Evolutionary conservation across 2,113 vertebrate species (phyloP).

Genomic region (Struthidea cinerea): DNA sequence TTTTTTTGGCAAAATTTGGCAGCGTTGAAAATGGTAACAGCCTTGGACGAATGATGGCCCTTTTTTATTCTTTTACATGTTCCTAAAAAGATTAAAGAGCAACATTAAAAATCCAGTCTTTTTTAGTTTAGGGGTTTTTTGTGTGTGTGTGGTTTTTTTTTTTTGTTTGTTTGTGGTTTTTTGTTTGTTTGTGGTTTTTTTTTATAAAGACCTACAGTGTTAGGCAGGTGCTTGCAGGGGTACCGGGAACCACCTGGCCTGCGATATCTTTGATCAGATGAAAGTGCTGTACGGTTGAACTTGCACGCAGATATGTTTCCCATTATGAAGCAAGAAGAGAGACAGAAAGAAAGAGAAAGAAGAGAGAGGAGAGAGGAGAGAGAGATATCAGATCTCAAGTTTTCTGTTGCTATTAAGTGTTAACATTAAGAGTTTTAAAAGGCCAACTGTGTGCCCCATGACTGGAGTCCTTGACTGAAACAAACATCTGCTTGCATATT

Average conservation of each 20-base stretch:
- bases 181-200: neutral
- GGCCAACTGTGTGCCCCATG: slow-evolving; percentile 71
- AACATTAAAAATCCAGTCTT: slow-evolving; percentile 65
- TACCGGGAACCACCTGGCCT: slow-evolving; percentile 12
- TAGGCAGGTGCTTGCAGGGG: slow-evolving; percentile 70
- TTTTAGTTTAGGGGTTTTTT: neutral
- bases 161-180: neutral
- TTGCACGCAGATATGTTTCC: slow-evolving; percentile 82
- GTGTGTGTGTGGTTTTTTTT: neutral
- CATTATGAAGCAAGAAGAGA: slow-evolving; percentile 69
- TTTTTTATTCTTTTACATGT: slow-evolving; percentile 46
- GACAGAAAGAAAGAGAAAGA: neutral
- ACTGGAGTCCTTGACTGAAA: slow-evolving; percentile 71
- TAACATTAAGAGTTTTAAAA: slow-evolving; percentile 74
- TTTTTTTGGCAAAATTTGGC: slow-evolving; percentile 79
- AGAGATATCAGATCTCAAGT: slow-evolving; percentile 68
- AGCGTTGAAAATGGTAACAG: slow-evolving; percentile 65
- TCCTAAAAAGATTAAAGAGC: slow-evolving; percentile 69
- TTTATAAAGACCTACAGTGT: slow-evolving; percentile 63
- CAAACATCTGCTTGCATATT: slow-evolving; percentile 78
- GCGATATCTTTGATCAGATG: slow-evolving; percentile 53
- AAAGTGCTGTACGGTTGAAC: slow-evolving; percentile 83
- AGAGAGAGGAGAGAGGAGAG: neutral
- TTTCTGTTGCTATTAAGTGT: slow-evolving; percentile 74
- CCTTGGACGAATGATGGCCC: slow-evolving; percentile 62